Base-by-base conservation (phyloP, 2,888 invertebrate genomes). In the Acronicta psi region DNA sequence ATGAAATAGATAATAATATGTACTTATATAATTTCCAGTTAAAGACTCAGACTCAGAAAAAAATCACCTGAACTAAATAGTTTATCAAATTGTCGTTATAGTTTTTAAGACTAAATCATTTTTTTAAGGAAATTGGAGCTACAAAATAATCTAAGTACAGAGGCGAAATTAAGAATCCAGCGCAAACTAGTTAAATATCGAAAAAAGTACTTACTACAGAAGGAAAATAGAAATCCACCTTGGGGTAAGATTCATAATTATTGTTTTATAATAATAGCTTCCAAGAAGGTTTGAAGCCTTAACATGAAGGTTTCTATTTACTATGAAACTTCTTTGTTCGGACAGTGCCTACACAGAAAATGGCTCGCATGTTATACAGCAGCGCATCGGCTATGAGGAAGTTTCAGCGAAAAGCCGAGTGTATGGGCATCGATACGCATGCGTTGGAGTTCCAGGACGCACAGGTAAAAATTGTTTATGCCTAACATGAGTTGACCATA, bases 271-370 rank as follows among this genome's bases (percentile, higher is more conserved):
- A 9, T 25, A n/a, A n/a, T n/a, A n/a, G n/a, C n/a, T n/a, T n/a
- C n/a, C n/a, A n/a, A 23, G 23, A 23, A 6, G 23, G 2, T 23
- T 23, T 23, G 6, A 7, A 23, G 5, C 7, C 23, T 6, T 23
- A 29, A 29, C 10, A 3, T 29, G 11, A 29, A 11, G 29, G 29
- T 11, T 29, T 2, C 11, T 29, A 29, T 11, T 29, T 17, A 23
- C 11, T 14, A n/a, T 43, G 9, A 36, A 20, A 18, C 36, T 51
- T 8, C 51, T 36, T 25, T 31, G 52, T n/a, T 37, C 25, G 41
- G 43, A 10, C 79, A 98, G 98, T 98, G 41, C 99, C 98, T 0
- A 98, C 98, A 0, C 98, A 99, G 87, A 99, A 99, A 92, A 98
- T 99, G 97, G 98, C 98, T 0, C 95, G 99, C 7, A 94, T 98